phyloP scores from a whole-genome alignment of 53 echinoderm and acorn worm species.

The Echinometra lucunter region DNA sequence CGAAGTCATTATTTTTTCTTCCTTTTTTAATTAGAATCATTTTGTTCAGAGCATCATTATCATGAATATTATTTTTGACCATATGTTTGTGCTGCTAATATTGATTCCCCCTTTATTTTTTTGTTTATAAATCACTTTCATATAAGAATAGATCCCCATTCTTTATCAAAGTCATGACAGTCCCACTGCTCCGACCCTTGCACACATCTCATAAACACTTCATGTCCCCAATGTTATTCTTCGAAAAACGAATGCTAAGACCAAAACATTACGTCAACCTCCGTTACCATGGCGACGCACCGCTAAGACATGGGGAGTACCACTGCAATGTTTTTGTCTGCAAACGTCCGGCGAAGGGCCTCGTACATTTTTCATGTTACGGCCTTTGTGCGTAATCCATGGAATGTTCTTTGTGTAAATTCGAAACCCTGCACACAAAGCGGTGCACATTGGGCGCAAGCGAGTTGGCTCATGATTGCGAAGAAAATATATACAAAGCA shows the following conservation, averaged over 20 bases:
- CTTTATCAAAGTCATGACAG: no score
- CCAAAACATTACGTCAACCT: neutral
- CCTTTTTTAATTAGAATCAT: neutral
- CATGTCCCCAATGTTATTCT: neutral
- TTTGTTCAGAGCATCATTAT: no score
- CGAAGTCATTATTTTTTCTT: neutral
- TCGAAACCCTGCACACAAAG: constrained; percentile 32
- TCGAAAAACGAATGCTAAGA: neutral
- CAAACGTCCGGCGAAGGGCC: neutral
- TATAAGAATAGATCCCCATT: neutral
- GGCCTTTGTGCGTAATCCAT: neutral
- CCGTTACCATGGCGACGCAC: constrained; percentile 24
- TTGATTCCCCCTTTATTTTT: neutral
- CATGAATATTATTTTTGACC: no score
- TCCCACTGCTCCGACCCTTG: neutral
- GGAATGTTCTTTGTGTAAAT: constrained; percentile 63
- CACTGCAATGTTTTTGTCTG: neutral
- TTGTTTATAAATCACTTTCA: neutral
- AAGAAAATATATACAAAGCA: neutral
- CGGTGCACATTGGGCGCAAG: neutral
- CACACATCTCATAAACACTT: constrained; percentile 8
- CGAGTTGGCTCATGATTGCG: neutral
- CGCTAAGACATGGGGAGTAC: neutral
- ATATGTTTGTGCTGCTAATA: neutral
- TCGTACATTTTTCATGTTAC: neutral